Conservation (phyloP, 2,113 vertebrate genomes). For the Scolopax mira region DNA sequence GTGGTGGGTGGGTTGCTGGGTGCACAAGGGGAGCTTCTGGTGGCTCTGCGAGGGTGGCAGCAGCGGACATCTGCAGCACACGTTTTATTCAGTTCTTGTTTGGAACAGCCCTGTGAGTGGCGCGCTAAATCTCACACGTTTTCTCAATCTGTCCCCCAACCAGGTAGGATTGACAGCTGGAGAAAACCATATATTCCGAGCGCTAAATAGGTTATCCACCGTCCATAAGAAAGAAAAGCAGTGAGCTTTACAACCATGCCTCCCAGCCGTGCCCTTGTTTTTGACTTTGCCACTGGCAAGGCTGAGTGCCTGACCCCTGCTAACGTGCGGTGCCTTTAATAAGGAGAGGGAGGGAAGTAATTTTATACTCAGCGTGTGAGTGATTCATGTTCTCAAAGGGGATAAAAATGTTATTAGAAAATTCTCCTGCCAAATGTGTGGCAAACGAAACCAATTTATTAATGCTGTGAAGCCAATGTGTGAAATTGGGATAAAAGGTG, state of each 20-base stretch:
- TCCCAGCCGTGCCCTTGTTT: constrained; percentile 46
- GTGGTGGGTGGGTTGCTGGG: background rate
- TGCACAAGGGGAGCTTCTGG: background rate
- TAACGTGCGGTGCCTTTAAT: constrained; percentile 58
- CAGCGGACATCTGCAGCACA: background rate
- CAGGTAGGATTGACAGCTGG: constrained; percentile 64
- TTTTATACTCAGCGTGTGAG: constrained; percentile 55
- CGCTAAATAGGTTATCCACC: constrained; percentile 53
- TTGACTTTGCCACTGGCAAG: constrained; percentile 65
- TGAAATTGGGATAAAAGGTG: constrained; percentile 54
- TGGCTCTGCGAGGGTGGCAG: background rate
- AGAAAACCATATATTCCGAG: constrained; percentile 30
- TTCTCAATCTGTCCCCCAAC: constrained; percentile 14
- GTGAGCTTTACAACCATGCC: constrained; percentile 45
- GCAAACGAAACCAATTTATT: constrained; percentile 67
- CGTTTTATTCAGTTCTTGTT: background rate
- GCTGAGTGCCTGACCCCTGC: constrained; percentile 58
- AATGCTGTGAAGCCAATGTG: constrained; percentile 49
- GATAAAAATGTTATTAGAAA: constrained; percentile 71
- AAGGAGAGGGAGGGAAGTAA: constrained; percentile 60
- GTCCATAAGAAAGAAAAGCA: constrained; percentile 25
- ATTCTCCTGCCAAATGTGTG: constrained; percentile 64
- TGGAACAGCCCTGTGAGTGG: background rate
- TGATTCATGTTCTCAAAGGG: constrained; percentile 60
- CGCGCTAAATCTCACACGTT: background rate